Percentiles rank a stretch among this genome's conserved stretches.
Evolutionary conservation across 2,888 invertebrate genomes (phyloP).

Genomic region (Tuberolachnus salignus): DNA sequence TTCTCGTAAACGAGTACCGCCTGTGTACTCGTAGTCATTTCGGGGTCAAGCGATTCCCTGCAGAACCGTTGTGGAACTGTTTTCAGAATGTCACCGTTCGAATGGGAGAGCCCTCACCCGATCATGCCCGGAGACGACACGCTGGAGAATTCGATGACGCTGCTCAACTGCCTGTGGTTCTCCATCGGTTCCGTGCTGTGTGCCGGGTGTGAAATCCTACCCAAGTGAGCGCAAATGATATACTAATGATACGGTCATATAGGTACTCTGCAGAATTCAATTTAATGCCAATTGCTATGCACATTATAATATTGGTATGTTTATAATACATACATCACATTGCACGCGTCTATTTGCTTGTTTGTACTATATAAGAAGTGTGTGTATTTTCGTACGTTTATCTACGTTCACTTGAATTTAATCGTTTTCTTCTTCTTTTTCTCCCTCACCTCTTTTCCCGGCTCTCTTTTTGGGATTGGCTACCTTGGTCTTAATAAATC

Average conservation of each 20-base stretch:
- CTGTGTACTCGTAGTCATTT: background rate
- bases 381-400: too few species aligned
- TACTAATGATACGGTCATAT: background rate
- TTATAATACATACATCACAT: background rate
- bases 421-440: too few species aligned
- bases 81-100: constrained; percentile 67
- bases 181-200: constrained; percentile 67
- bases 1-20: too few species aligned
- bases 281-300: background rate
- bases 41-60: background rate
- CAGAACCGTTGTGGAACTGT: constrained; percentile 52
- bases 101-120: constrained; percentile 67
- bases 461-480: too few species aligned
- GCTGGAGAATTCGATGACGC: constrained; percentile 66
- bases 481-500: too few species aligned
- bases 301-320: background rate
- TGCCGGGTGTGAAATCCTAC: constrained; percentile 67
- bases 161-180: constrained; percentile 69
- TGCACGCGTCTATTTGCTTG: background rate
- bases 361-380: background rate
- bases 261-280: too few species aligned
- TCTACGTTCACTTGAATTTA: too few species aligned
- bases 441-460: too few species aligned
- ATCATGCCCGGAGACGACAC: constrained; percentile 65
- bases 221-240: constrained; percentile 62